Evolutionary conservation across 2,113 vertebrate genomes (phyloP), one percentile per base, ranked within the genome.

Genomic region (Mellivora capensis): DNA sequence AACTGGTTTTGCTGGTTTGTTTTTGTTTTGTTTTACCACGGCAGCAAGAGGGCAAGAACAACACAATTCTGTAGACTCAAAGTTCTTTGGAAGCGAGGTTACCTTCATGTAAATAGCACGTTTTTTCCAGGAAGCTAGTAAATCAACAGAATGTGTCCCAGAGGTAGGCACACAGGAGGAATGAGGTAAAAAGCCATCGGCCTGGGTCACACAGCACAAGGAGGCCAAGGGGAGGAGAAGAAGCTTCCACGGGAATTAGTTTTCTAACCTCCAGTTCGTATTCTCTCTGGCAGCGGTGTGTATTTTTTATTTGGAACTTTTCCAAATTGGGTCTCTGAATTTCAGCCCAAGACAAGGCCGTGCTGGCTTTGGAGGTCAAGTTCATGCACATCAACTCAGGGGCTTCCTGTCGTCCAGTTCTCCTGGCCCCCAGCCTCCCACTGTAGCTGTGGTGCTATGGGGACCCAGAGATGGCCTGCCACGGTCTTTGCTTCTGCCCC

Each of bases 261-360:
- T 71, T 69, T 72, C 86, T 64, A 6, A 77, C 15, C 64, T 47
- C 79, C 49, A 31, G 29, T 42, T 90, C 3, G 42, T 23, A 4
- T 67, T 72, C 82, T 94, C 20, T 54, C 54, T 31, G 57, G 44
- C 72, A 82, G 77, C 64, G 15, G 42, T 54, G 1, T 49, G 18
- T n/a, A n/a, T n/a, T 90, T 94, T 94, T 96, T 34, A 44, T 54
- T 87, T 87, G 79, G 84, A 83, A 42, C 25, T 15, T 44, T 92
- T 84, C 79, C 76, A 82, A 62, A 94, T 64, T 87, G 79, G 59
- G 42, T 37, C 34, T 91, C 47, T 8, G 31, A 39, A 74, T 85
- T 71, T 69, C 29, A 84, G 87, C 34, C 37, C 34, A 49, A 85
- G 62, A 71, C 62, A 95, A 82, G 54, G n/a, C 52, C 79, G 14